phyloP scores from a whole-genome alignment of 2,113 vertebrate genomes.

The Rhadina sibilatrix region DNA sequence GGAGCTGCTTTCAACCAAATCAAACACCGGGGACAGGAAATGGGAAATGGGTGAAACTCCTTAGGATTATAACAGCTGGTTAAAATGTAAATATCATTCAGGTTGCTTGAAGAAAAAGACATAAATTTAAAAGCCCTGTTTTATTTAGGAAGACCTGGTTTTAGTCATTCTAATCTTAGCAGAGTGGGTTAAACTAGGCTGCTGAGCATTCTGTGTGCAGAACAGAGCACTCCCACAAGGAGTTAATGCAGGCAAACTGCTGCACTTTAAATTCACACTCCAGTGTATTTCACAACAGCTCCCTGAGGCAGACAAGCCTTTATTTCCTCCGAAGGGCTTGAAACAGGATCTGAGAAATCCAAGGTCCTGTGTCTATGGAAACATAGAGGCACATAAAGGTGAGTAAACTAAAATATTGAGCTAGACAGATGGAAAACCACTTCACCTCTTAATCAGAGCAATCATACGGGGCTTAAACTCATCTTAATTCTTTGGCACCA shows the following conservation, averaged over 20 bases:
- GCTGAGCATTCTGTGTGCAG: neutral
- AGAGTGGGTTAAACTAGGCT: neutral
- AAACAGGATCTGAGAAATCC: slow-evolving; percentile 41
- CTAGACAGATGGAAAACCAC: neutral
- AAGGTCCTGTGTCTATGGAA: neutral
- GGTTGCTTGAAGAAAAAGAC: neutral
- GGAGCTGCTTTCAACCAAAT: neutral
- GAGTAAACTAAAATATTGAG: neutral
- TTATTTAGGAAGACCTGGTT: neutral
- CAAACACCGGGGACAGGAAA: neutral
- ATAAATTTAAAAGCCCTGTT: accelerated
- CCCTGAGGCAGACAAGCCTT: slow-evolving; percentile 11
- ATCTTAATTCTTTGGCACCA: neutral
- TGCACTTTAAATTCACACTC: slow-evolving; percentile 2
- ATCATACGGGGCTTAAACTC: neutral
- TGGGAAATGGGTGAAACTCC: neutral
- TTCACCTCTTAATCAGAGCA: neutral
- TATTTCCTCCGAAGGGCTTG: slow-evolving; percentile 47
- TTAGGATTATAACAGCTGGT: neutral
- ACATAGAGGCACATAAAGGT: neutral
- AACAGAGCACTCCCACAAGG: neutral
- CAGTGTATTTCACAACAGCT: slow-evolving; percentile 17
- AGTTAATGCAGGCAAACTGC: neutral
- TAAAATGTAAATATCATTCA: neutral
- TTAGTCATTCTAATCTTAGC: neutral